Evolutionary conservation across 2,113 vertebrate species (phyloP), one percentile per base, ranked within the genome.

Genomic region (Nettapus auritus): DNA sequence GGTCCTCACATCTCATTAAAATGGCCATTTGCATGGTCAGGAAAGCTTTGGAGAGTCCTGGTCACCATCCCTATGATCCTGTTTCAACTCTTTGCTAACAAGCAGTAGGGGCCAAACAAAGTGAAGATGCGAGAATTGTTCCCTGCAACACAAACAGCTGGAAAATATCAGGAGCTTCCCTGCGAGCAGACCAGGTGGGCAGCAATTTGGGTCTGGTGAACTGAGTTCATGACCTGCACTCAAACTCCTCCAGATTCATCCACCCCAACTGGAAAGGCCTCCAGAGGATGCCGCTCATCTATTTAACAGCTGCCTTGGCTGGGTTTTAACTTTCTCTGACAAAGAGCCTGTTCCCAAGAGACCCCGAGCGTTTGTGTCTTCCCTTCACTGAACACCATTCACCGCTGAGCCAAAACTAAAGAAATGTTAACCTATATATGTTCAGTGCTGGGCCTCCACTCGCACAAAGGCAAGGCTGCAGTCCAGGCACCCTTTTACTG

Each of bases 161-260:
- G 94, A 94, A 97, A 92, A n/a, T 2, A 96, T 97, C 91, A 96
- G 3, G 36, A 89, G 66, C 75, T 85, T 94, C 95, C 86, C 91
- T 89, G 66, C 44, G 86, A 90, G 8, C 86, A 77, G 89, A 64
- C 36, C 95, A 96, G 94, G 95, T 97, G 94, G 95, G 93, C 93
- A 97, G 79, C 92, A 92, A 44, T 76, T 73, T 6, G 84, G 93
- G 90, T 84, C 89, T 92, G 85, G 19, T 52, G 92, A 96, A 9
- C 94, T 96, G 77, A 95, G 96, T 97, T 97, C 95, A 91, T 20
- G 93, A 97, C 95, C 90, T 82, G 90, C 95, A 89, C 94, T 94
- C 90, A 17, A 77, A 96, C 95, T 94, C 93, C 95, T 96, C 90
- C 94, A 91, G 62, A 86, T 34, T n/a, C 92, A 96, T 93, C 94